Evolutionary conservation across 1,140 invertebrate species (phyloP), one percentile per base, ranked within the genome.

Genomic region (Drosophila quadrilineata): DNA sequence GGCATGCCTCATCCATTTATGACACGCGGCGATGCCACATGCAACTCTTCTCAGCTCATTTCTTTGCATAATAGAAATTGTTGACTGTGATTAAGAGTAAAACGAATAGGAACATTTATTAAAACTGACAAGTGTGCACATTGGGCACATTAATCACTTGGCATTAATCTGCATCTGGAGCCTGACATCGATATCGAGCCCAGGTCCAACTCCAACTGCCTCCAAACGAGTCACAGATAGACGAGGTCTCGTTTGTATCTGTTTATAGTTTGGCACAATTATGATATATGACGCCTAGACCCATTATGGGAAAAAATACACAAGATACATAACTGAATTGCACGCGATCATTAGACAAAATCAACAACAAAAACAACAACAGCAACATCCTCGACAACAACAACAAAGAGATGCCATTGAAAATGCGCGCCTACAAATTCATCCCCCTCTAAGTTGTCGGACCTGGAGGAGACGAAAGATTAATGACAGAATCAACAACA

Each of bases 331-430:
- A n/a, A n/a, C n/a, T n/a, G n/a, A 85, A 84, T 57, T 85, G 77
- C 79, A 85, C 79, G 79, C 77, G 79, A 85, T 84, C 77, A 84
- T 84, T 84, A 82, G 77, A 84, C 70, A 76, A 71, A 67, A 36
- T 53, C 73, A 62, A 36, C 52, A 56, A 17, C 41, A 45, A 45
- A 24, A 53, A 26, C 35, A 43, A 22, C 38, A 59, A 17, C 14
- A 16, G 2, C 3, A 24, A 28, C 66, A 58, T 5, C 38, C n/a
- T n/a, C n/a, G n/a, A 6, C 19, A 21, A 41, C 43, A 63, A 46
- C 6, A 46, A 82, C 79, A 84, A 77, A 84, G 77, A 73, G 74
- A 74, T 84, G 79, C 73, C 77, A 85, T 84, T 84, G 77, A 84
- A 84, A 85, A 65, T 84, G 73, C 24, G 22, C 33, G 48, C 33